phyloP scores from a whole-genome alignment of 1,140 invertebrate genomes.

The Chironomus tepperi region DNA sequence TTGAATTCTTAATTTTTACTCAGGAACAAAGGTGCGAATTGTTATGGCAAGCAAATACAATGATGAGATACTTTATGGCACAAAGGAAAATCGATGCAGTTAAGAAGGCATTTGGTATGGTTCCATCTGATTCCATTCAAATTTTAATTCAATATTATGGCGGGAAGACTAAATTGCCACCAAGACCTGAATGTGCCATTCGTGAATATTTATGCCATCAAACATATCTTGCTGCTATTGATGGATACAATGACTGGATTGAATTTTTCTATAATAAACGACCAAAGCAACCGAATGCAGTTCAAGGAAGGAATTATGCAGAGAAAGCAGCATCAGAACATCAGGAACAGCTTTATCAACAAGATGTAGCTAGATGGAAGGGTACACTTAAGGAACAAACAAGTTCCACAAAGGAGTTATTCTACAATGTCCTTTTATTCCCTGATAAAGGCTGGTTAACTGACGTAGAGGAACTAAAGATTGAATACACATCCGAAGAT shows the following conservation, averaged over 20 bases:
- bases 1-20: conserved; percentile 84
- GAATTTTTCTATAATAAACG: conserved; percentile 69
- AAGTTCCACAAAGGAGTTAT: conserved; percentile 58
- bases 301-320: conserved; percentile 60
- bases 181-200: conserved; percentile 48
- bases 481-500: conserved; percentile 30
- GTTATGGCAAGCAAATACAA: conserved; percentile 77
- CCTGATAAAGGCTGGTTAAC: conserved; percentile 83
- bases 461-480: conserved; percentile 50
- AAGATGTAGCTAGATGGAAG: conserved; percentile 71
- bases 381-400: conserved; percentile 53
- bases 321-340: conserved; percentile 85
- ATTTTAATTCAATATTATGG: conserved; percentile 48
- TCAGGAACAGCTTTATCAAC: conserved; percentile 62
- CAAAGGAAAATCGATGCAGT: conserved; percentile 58
- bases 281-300: conserved; percentile 54
- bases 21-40: conserved; percentile 67
- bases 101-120: conserved; percentile 57
- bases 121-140: conserved; percentile 55
- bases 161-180: conserved; percentile 44
- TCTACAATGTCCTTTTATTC: conserved; percentile 85
- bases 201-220: conserved; percentile 70
- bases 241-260: conserved; percentile 84
- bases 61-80: conserved; percentile 72
- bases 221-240: conserved; percentile 71